Percentiles rank a stretch among this genome's conserved stretches.
Conservation (phyloP, 2,797 vertebrate genomes). For the Mus caroli region DNA sequence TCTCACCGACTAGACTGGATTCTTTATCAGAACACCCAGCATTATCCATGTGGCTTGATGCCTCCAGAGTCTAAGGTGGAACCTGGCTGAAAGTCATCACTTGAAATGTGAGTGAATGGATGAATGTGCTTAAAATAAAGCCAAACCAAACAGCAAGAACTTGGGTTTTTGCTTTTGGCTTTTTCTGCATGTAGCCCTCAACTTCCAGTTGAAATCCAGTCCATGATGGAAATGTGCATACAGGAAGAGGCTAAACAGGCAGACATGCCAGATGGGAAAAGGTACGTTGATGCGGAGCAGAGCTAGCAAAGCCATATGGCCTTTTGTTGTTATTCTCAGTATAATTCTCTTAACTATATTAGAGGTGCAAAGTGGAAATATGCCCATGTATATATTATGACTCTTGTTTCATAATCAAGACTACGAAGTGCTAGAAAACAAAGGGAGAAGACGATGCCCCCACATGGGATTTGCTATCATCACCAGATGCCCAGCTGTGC, state of each 20-base stretch:
- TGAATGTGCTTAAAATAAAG: background rate
- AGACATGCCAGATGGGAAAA: slow-evolving; percentile 51
- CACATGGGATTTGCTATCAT: background rate
- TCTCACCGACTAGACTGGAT: background rate
- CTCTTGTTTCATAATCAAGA: slow-evolving; percentile 47
- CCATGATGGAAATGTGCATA: background rate
- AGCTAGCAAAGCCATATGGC: background rate
- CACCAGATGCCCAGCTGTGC: background rate
- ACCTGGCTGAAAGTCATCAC: background rate
- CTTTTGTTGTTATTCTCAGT: slow-evolving; percentile 38
- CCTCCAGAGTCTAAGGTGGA: background rate
- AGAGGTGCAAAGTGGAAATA: slow-evolving; percentile 5
- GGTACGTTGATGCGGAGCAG: background rate
- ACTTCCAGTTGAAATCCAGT: slow-evolving; percentile 4
- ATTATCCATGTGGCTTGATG: background rate
- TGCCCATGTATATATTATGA: background rate
- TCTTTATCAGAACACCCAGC: background rate
- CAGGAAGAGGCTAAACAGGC: background rate
- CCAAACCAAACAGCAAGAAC: background rate
- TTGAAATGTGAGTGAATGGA: background rate
- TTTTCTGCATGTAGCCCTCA: background rate
- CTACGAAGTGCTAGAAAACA: slow-evolving; percentile 38
- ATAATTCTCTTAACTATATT: background rate
- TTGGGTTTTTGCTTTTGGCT: background rate
- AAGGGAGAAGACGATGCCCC: background rate